These are phyloP conservation scores for Folsomia candida DNA, from an alignment of 2,888 invertebrate genomes.

Conservation along the genomic window DNA sequence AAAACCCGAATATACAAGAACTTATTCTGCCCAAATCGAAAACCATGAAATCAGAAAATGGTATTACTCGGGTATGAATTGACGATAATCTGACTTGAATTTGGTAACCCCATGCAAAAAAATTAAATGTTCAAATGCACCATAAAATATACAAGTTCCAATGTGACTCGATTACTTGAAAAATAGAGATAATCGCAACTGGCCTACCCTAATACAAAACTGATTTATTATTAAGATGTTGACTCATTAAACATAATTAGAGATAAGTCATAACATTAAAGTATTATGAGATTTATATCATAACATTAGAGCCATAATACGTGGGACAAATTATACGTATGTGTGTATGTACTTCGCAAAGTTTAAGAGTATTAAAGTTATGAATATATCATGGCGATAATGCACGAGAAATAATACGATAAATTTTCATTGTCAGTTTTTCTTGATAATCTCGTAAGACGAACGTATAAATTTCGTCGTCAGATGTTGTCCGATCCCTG, in stretches of 20 bases:
- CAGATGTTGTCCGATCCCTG: conserved; percentile 6
- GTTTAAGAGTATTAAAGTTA: neutral
- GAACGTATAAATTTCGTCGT: neutral
- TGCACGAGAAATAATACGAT: no score
- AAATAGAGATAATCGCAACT: conserved; percentile 1
- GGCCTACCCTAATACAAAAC: neutral
- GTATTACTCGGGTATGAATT: no score
- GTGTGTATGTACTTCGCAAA: neutral
- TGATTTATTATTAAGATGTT: neutral
- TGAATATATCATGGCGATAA: neutral
- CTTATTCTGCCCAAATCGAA: no score
- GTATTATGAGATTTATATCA: conserved; percentile 5
- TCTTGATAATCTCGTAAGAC: neutral
- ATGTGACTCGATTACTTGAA: neutral
- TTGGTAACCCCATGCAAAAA: no score
- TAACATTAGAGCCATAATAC: neutral
- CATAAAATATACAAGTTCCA: neutral
- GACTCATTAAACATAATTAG: neutral
- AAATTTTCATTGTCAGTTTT: neutral
- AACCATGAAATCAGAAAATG: no score
- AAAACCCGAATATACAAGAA: no score
- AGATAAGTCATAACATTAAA: neutral
- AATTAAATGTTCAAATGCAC: no score
- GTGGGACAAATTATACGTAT: neutral
- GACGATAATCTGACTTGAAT: no score